Evolutionary conservation across 2,797 vertebrate genomes (phyloP), one percentile per base, ranked within the genome.

Genomic region (Enteromius unitaeniatus): DNA sequence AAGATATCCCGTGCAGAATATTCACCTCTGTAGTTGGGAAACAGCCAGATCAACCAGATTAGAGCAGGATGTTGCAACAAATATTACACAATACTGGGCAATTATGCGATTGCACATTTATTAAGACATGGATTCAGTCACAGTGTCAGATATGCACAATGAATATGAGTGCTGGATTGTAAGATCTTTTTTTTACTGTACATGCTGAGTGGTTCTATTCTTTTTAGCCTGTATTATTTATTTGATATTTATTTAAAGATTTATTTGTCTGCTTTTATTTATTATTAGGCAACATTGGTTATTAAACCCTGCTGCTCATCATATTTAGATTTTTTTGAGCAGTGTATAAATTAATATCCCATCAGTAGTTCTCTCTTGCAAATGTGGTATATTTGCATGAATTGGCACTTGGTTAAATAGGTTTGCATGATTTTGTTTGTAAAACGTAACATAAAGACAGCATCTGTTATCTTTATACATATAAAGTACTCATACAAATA

Each of bases 1-100:
- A 83, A 82, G 80, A 86, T 80, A 85, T 79, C 83, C 84, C 17
- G 40, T 13, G 58, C 78, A 82, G 82, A 87, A 84, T 74, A 79
- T 88, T 73, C 78, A 86, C 58, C 49, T 86, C 72, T 34, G 42
- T 49, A 64, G 69, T 31, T 75, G 72, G 74, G 83, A 78, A 81
- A 53, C 86, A 86, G 80, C 73, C 53, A 64, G 77, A 85, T 84
- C 86, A 86, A 81, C 72, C 49, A 60, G 78, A 86, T 84, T 42
- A 81, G n/a, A 79, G n/a, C 40, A 51, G 26, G 26, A 58, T 76
- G 70, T 83, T 74, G 28, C 21, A 60, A 42, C 17, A 47, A 69
- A 67, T 70, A n/a, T 82, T 64, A 47, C 68, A 78, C 49, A 81
- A 55, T 23, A 3, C 21, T 28, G 78, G n/a, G 10, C 42, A 79